Evolutionary conservation across 1,140 invertebrate genomes (phyloP), one percentile per base, ranked within the genome.

Genomic region (Drosophila tani): DNA sequence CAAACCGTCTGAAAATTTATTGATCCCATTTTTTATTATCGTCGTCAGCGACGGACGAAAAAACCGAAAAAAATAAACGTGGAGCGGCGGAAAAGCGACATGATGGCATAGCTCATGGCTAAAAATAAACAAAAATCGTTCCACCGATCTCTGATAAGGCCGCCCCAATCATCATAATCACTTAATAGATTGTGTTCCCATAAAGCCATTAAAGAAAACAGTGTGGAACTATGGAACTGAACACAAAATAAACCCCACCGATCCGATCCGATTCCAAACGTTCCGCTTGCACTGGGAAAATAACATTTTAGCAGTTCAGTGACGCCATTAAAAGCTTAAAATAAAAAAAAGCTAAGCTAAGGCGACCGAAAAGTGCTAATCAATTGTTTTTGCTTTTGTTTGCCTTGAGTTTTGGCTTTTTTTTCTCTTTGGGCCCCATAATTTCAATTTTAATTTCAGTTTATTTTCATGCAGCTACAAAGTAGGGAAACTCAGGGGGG

Each of bases 1-100:
- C 85, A 90, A 90, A 90, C 81, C 66, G 85, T 90, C 85, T 85
- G 78, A 85, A 75, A 85, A 85, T 85, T 81, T 85, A 85, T 85
- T 85, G 68, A 85, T 85, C 82, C 82, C 82, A 85, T 81, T 84
- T 84, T 56, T 81, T 85, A 85, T 90, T 82, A 90, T 84, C 85
- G 69, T 78, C 66, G 55, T 27, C 47, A 47, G 56, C 59, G 24
- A 32, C 50, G 53, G 32, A 32, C 73, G 45, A 60, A 41, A 79
- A 46, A 41, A 24, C 21, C 40, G 41, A 41, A 64, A 60, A 57
- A 59, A 40, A 50, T 29, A 71, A 56, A 67, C 63, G 57, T 66
- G 63, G 38, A 19, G 9, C 19, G 38, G 24, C 9, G 50, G 19
- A 57, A 27, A 29, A 19, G 24, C 35, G 63, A 53, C 46, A 27